These are phyloP conservation scores for Operophtera brumata DNA, from an alignment of 2,888 invertebrate genomes.

Conservation along the genomic window DNA sequence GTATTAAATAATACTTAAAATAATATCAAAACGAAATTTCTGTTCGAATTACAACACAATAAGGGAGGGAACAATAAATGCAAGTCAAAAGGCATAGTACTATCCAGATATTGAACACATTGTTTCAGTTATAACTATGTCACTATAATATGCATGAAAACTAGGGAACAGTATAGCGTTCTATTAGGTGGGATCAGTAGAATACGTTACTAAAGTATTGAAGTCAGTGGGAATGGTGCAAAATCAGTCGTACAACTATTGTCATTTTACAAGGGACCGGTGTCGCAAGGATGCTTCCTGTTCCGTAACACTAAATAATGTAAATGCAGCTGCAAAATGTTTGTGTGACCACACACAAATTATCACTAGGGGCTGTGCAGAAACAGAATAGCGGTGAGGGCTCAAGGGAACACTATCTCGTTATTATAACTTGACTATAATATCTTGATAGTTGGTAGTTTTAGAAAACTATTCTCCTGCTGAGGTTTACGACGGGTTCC, in stretches of 20 bases:
- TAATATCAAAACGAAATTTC: constrained; percentile 49
- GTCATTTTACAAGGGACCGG: constrained; percentile 37
- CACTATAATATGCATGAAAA: constrained; percentile 44
- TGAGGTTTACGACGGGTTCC: no score
- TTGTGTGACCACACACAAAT: constrained; percentile 25
- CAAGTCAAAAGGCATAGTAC: constrained; percentile 40
- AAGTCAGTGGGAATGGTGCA: constrained; percentile 55
- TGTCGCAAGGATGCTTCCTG: constrained; percentile 25
- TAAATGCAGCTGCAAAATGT: constrained; percentile 37
- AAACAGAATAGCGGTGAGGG: no score
- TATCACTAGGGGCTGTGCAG: constrained; percentile 8
- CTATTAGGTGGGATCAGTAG: constrained; percentile 65
- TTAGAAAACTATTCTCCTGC: no score
- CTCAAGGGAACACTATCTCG: no score
- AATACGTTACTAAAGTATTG: constrained; percentile 43
- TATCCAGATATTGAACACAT: constrained; percentile 54
- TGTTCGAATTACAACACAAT: constrained; percentile 44
- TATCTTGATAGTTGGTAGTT: no score
- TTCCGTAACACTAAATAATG: constrained; percentile 33
- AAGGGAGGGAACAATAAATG: constrained; percentile 51
- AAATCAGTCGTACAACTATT: constrained; percentile 53
- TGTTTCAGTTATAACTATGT: constrained; percentile 44
- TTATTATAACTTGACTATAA: no score
- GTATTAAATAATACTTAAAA: constrained; percentile 52
- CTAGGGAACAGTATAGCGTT: constrained; percentile 51